Conservation (phyloP, 1,140 invertebrate species). For the Anagrus nilaparvatae region DNA sequence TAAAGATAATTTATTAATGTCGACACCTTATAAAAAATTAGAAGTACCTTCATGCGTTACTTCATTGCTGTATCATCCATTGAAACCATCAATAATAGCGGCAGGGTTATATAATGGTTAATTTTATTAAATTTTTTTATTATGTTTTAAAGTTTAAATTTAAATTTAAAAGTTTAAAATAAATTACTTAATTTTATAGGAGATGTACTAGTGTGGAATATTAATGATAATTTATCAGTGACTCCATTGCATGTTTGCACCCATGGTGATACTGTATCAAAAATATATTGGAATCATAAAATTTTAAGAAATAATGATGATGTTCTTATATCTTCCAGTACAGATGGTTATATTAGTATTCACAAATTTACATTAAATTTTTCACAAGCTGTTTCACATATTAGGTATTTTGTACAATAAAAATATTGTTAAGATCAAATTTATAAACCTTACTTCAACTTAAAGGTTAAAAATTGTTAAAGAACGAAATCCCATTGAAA, state of each 20-base stretch:
- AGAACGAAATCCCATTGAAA: conserved; percentile 37
- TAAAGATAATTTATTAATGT: conserved; percentile 26
- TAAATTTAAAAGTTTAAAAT: background rate
- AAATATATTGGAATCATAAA: conserved; percentile 32
- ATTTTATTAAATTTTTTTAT: conserved; percentile 1
- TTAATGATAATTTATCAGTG: conserved; percentile 30
- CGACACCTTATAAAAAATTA: conserved; percentile 26
- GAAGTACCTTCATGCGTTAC: conserved; percentile 36
- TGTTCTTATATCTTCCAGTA: conserved; percentile 30
- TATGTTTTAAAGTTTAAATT: background rate
- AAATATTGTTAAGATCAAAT: background rate
- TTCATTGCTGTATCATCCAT: conserved; percentile 34
- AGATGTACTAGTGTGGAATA: conserved; percentile 40
- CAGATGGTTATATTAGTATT: conserved; percentile 34
- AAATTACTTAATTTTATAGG: conserved; percentile 21
- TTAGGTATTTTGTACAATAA: conserved; percentile 21
- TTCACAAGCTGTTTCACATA: conserved; percentile 24
- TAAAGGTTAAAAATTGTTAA: conserved; percentile 34
- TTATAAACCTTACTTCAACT: background rate
- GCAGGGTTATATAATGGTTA: conserved; percentile 38
- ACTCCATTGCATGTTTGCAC: conserved; percentile 28
- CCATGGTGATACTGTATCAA: conserved; percentile 32
- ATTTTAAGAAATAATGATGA: conserved; percentile 26
- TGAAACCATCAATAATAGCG: conserved; percentile 37
- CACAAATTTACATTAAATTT: conserved; percentile 34